Evolutionary conservation across 2,888 invertebrate genomes (phyloP).

Genomic region (Ochropleura leucogaster): DNA sequence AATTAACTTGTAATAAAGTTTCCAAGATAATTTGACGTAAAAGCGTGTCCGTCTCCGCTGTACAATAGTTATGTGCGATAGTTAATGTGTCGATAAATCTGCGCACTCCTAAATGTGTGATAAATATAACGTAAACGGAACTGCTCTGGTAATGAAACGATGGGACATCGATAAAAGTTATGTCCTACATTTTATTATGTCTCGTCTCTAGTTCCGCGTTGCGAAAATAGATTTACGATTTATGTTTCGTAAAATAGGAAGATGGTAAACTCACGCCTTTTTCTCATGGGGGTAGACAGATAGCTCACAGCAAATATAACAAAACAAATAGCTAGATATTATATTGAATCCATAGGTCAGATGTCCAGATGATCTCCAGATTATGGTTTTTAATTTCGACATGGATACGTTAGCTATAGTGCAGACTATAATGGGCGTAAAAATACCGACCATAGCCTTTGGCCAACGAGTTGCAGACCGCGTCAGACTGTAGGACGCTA

Average conservation of each 20-base stretch:
- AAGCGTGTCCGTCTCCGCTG: slow-evolving; percentile 4
- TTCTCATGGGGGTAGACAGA: neutral
- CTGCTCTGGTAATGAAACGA: slow-evolving; percentile 15
- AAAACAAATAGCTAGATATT: neutral
- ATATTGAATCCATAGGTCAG: neutral
- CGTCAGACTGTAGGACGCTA: too few species aligned
- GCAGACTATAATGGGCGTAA: neutral
- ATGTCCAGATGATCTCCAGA: too few species aligned
- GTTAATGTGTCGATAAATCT: slow-evolving; percentile 51
- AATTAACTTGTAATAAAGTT: slow-evolving; percentile 16
- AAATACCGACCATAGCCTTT: too few species aligned
- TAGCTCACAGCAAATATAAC: neutral
- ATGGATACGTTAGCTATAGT: neutral
- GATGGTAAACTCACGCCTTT: neutral
- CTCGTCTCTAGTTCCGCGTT: slow-evolving; percentile 11
- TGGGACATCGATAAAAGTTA: slow-evolving; percentile 42
- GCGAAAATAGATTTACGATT: slow-evolving; percentile 27
- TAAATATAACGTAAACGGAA: slow-evolving; percentile 33
- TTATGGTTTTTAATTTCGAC: neutral
- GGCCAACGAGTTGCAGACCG: too few species aligned
- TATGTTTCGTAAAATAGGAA: neutral
- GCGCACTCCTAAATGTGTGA: slow-evolving; percentile 32
- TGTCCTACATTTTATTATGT: slow-evolving; percentile 35
- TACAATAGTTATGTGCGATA: slow-evolving; percentile 1
- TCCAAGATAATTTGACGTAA: slow-evolving; percentile 9